A percentile compares a stretch with the other conserved stretches of the same genome.
Evolutionary conservation across 2,113 vertebrate genomes (phyloP).

Genomic region (Crotalus horridus): DNA sequence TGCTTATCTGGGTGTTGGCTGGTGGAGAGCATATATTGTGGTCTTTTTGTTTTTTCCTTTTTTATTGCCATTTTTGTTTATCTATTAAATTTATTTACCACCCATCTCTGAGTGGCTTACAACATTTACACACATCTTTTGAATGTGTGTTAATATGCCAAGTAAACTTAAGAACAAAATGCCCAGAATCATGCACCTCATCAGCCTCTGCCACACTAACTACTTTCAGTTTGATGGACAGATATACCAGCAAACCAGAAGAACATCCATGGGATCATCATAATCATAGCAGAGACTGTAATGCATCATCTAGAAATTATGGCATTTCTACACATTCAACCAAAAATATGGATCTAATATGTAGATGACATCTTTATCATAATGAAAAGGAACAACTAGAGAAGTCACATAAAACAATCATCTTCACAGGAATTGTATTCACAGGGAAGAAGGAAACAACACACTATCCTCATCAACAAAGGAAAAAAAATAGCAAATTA

Average conservation of each 20-base stretch:
- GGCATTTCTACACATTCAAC: background rate
- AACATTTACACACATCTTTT: background rate
- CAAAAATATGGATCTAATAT: background rate
- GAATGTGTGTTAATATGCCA: background rate
- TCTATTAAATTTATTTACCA: background rate
- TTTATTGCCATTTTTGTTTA: background rate
- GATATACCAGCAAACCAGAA: background rate
- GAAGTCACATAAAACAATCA: no score
- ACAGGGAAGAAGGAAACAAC: no score
- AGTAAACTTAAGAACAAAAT: background rate
- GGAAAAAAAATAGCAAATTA: no score
- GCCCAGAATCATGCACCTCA: background rate
- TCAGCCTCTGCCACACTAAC: background rate
- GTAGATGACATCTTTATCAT: no score
- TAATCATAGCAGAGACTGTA: background rate
- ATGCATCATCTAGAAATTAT: background rate
- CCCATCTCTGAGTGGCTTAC: background rate
- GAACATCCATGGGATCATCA: background rate
- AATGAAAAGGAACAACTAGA: no score
- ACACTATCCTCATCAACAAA: no score
- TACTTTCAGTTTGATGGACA: background rate
- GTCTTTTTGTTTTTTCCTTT: background rate
- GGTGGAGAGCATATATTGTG: background rate
- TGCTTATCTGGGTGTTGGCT: background rate
- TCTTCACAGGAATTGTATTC: no score